Conservation (phyloP, 2,888 invertebrate species). For the Diaphora mendica region DNA sequence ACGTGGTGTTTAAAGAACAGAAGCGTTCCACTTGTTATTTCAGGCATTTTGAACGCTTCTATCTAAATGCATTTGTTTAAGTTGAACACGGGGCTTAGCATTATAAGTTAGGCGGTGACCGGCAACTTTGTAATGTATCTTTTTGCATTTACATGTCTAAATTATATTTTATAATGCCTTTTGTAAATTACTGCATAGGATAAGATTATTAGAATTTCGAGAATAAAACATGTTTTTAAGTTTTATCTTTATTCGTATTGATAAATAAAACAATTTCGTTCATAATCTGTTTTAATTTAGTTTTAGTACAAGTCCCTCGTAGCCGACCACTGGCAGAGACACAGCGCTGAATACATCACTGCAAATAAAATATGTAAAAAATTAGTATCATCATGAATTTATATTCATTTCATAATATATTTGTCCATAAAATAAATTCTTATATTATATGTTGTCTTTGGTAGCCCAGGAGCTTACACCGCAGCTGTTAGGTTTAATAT, state of each 20-base stretch:
- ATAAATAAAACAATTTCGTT: not conserved
- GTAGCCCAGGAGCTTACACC: too few relatives aligned
- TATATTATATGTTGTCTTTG: too few relatives aligned
- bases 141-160: too few relatives aligned
- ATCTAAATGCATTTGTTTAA: too few relatives aligned
- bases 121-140: too few relatives aligned
- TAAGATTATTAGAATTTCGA: not conserved
- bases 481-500: too few relatives aligned
- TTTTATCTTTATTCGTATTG: not conserved
- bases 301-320: conserved; percentile 76
- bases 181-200: not conserved
- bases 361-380: conserved; percentile 38
- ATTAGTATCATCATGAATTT: not conserved
- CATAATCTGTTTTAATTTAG: conserved; percentile 39
- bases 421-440: too few relatives aligned
- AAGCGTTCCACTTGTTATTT: too few relatives aligned
- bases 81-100: too few relatives aligned
- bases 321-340: conserved; percentile 67
- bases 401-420: not conserved
- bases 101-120: too few relatives aligned
- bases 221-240: not conserved
- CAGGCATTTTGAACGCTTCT: too few relatives aligned
- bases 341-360: conserved; percentile 69
- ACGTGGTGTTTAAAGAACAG: too few relatives aligned
- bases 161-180: not conserved